phyloP scores from a whole-genome alignment of 2,888 invertebrate genomes.

The Erebia aethiops region DNA sequence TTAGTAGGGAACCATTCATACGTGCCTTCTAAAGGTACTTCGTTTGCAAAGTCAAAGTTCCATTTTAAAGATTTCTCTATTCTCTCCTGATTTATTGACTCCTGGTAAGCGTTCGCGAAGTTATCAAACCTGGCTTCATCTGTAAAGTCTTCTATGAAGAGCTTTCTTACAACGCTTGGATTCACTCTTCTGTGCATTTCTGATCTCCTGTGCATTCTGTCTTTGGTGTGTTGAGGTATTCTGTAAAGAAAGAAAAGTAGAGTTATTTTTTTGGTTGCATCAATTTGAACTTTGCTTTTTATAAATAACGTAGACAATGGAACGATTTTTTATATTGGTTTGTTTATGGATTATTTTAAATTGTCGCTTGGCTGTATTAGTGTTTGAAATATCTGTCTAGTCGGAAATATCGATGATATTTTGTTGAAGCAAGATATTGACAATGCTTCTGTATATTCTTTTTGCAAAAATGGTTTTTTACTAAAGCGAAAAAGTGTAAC shows the following conservation, averaged over 20 bases:
- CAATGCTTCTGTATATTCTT: too few relatives aligned
- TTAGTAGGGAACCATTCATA: constrained; percentile 70
- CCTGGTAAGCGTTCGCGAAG: constrained; percentile 57
- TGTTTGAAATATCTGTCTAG: too few relatives aligned
- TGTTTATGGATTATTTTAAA: too few relatives aligned
- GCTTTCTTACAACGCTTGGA: constrained; percentile 65
- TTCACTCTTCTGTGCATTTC: constrained; percentile 54
- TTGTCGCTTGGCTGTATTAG: too few relatives aligned
- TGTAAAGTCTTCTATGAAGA: constrained; percentile 57
- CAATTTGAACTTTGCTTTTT: too few relatives aligned
- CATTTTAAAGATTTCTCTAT: constrained; percentile 67
- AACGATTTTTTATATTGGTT: too few relatives aligned
- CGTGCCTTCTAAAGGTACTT: constrained; percentile 65
- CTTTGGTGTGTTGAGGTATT: constrained; percentile 55
- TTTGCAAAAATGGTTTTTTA: too few relatives aligned
- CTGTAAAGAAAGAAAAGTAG: constrained; percentile 52
- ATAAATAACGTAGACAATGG: too few relatives aligned
- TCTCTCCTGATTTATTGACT: constrained; percentile 48
- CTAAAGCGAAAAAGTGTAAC: too few relatives aligned
- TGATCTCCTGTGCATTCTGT: constrained; percentile 57
- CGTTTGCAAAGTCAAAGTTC: constrained; percentile 83
- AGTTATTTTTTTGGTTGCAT: background rate
- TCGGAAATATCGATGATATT: too few relatives aligned
- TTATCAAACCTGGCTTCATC: constrained; percentile 60
- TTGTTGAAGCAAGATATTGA: too few relatives aligned